Percentiles rank a stretch among this genome's conserved stretches.
Conservation (phyloP, 2,888 invertebrate species). For the Trimorus sp. region DNA sequence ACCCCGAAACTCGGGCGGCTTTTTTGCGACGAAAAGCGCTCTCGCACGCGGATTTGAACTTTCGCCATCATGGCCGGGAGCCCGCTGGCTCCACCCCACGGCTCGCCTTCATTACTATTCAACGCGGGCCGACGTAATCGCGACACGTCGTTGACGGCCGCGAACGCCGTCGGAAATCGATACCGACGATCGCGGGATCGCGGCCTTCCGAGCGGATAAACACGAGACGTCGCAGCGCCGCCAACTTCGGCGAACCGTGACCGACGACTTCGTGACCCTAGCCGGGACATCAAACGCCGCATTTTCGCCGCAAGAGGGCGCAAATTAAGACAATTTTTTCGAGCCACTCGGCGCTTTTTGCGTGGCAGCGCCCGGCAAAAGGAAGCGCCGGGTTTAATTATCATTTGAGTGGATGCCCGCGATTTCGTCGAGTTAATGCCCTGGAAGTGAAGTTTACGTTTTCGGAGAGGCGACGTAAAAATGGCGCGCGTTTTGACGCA, state of each 20-base stretch:
- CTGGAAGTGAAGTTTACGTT: conserved; percentile 3
- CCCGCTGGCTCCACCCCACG: no score
- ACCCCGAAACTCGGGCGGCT: no score
- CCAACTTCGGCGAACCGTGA: conserved; percentile 70
- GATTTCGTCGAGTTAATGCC: conserved; percentile 12
- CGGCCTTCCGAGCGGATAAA: conserved; percentile 68
- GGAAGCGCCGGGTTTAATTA: conserved; percentile 24
- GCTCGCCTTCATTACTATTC: conserved; percentile 51
- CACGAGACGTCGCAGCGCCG: conserved; percentile 59
- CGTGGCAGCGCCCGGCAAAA: conserved; percentile 11
- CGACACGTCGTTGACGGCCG: conserved; percentile 49
- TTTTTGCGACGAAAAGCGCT: no score
- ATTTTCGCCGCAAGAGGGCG: conserved; percentile 17
- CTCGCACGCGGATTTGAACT: no score
- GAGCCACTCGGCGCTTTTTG: conserved; percentile 19
- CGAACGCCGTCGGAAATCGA: conserved; percentile 9
- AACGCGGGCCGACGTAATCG: conserved; percentile 46
- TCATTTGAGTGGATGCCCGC: conserved; percentile 20
- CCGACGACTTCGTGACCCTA: conserved; percentile 68
- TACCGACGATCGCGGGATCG: conserved; percentile 48
- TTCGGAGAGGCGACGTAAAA: no score
- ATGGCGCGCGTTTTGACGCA: no score
- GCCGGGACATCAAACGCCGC: conserved; percentile 33
- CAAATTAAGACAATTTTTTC: conserved; percentile 34
- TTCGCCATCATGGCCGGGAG: no score